Conservation (phyloP, 2,113 vertebrate genomes). For the Rhombomys opimus region DNA sequence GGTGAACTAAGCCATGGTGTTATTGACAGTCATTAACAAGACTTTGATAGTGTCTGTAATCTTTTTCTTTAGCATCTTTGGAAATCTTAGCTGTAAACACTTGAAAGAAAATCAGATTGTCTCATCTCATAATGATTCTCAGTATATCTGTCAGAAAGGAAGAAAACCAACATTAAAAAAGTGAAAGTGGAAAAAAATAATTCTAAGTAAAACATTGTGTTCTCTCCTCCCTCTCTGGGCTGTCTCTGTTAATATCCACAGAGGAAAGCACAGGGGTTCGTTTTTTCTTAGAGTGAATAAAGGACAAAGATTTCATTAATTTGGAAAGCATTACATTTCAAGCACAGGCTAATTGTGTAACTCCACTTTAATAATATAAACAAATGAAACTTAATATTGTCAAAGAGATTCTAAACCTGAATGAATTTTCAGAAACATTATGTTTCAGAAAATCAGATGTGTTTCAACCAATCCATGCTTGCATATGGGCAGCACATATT, state of each 20-base stretch:
- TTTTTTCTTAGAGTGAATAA: neutral
- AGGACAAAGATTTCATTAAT: neutral
- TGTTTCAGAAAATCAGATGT: conserved; percentile 7
- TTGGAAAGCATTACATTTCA: neutral
- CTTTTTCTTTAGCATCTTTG: conserved; percentile 55
- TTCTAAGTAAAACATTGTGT: neutral
- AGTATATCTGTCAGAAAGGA: conserved; percentile 32
- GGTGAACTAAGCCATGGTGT: conserved; percentile 51
- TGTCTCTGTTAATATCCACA: neutral
- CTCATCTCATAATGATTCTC: conserved; percentile 55
- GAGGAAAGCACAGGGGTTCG: neutral
- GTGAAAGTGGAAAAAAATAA: neutral
- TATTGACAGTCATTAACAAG: conserved; percentile 68
- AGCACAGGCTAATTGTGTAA: conserved; percentile 4
- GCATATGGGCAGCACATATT: neutral
- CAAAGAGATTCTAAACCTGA: neutral
- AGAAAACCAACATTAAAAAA: neutral
- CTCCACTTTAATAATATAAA: neutral
- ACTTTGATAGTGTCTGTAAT: conserved; percentile 63
- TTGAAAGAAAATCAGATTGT: conserved; percentile 59
- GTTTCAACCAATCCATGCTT: neutral
- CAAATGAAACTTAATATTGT: neutral
- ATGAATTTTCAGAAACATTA: neutral
- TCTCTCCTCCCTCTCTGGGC: neutral
- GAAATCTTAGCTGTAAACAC: conserved; percentile 64